Percentiles rank a stretch among this genome's conserved stretches.
These are phyloP conservation scores for Drosophila nebulosa DNA, from an alignment of 1,140 invertebrate genomes.

Conservation along the genomic window DNA sequence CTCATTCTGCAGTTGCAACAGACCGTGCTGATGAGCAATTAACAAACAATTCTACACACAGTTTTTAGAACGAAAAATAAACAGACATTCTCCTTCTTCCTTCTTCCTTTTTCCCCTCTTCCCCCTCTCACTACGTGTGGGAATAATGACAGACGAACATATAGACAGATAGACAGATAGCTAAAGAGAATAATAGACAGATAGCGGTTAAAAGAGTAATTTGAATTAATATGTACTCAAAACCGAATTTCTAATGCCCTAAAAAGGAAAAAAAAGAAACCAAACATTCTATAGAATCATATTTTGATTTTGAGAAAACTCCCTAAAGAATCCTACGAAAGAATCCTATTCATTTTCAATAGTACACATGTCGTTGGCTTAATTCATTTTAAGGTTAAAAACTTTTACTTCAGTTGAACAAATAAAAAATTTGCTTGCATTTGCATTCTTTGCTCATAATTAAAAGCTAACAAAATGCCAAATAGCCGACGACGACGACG, in stretches of 20 bases:
- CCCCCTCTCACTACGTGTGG: not conserved
- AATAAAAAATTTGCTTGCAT: constrained; percentile 49
- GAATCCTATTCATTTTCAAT: no score
- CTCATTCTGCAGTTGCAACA: constrained; percentile 37
- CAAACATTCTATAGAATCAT: no score
- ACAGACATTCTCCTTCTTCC: no score
- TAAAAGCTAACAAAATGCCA: constrained; percentile 76
- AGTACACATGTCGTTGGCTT: not conserved
- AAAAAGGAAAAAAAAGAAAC: no score
- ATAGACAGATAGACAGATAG: not conserved
- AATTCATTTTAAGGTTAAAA: not conserved
- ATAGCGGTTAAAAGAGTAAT: not conserved
- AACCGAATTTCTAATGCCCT: not conserved
- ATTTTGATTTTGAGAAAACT: no score
- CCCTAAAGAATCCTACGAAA: no score
- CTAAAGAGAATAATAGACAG: not conserved
- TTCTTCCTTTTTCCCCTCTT: not conserved
- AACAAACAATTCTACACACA: constrained; percentile 70
- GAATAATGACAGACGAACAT: constrained; percentile 8
- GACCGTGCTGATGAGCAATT: constrained; percentile 71
- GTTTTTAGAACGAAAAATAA: constrained; percentile 57
- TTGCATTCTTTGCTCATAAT: constrained; percentile 64
- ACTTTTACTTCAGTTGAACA: not conserved
- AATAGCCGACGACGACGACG: constrained; percentile 24
- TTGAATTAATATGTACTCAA: no score